These are phyloP conservation scores for Augochlora pura DNA, from an alignment of 1,140 invertebrate genomes.

Conservation along the genomic window DNA sequence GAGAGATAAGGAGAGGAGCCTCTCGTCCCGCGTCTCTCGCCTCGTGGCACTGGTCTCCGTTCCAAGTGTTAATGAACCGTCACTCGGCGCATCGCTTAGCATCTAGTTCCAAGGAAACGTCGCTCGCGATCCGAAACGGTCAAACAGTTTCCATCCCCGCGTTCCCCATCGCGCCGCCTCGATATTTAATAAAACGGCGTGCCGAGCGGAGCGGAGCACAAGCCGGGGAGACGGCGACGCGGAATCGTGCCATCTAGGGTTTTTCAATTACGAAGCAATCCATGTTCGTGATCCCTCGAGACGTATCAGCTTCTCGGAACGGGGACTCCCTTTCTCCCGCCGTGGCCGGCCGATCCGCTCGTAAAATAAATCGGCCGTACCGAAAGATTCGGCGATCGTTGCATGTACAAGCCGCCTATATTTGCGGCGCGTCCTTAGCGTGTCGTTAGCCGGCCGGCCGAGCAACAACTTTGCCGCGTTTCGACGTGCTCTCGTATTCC, in stretches of 20 bases:
- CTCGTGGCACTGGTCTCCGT: constrained; percentile 23
- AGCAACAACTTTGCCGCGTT: neutral
- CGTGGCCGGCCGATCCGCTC: neutral
- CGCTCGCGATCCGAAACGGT: constrained; percentile 16
- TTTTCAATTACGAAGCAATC: constrained; percentile 1
- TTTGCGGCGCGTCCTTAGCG: constrained; percentile 8
- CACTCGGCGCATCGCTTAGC: constrained; percentile 71
- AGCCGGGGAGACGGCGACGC: too few relatives aligned
- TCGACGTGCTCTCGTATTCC: neutral
- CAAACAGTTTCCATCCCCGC: constrained; percentile 42
- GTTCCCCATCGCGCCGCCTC: constrained; percentile 9
- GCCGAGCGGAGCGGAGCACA: too few relatives aligned
- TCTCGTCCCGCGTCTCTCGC: neutral
- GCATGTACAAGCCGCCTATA: neutral
- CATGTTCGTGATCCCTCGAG: neutral
- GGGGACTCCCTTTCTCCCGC: neutral
- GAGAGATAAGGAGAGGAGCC: constrained; percentile 9
- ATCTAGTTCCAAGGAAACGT: constrained; percentile 52
- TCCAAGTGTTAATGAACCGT: constrained; percentile 71
- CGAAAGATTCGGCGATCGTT: constrained; percentile 24
- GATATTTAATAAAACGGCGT: constrained; percentile 49
- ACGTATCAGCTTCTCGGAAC: constrained; percentile 14
- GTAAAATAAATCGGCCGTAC: constrained; percentile 27
- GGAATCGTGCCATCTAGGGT: too few relatives aligned
- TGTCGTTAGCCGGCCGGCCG: constrained; percentile 15